phyloP scores from a whole-genome alignment of 2,888 invertebrate species.

The Dryocosmus kuriphilus region DNA sequence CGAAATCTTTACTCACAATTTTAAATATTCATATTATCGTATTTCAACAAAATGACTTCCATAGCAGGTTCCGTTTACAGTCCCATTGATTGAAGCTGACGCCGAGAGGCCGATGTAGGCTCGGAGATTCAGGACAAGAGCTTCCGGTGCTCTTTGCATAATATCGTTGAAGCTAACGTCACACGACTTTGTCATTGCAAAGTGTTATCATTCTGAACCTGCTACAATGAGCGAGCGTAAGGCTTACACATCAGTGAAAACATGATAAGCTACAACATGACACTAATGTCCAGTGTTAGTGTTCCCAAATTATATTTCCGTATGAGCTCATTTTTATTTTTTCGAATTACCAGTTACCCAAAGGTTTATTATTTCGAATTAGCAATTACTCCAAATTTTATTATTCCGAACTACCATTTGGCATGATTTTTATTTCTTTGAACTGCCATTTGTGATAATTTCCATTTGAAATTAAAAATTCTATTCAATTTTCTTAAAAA shows the following conservation, averaged over 20 bases:
- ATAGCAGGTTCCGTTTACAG: slow-evolving; percentile 62
- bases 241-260: background rate
- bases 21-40: slow-evolving; percentile 48
- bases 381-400: too few relatives aligned
- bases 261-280: background rate
- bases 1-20: too few relatives aligned
- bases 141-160: slow-evolving; percentile 48
- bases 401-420: too few relatives aligned
- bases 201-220: background rate
- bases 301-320: too few relatives aligned
- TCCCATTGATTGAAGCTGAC: slow-evolving; percentile 59
- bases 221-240: background rate
- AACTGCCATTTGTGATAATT: too few relatives aligned
- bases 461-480: too few relatives aligned
- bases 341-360: too few relatives aligned
- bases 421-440: too few relatives aligned
- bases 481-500: too few relatives aligned
- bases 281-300: background rate
- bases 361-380: too few relatives aligned
- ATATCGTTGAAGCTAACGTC: slow-evolving; percentile 43
- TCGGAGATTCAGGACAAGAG: slow-evolving; percentile 60
- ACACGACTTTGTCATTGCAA: slow-evolving; percentile 29
- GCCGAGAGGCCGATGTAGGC: slow-evolving; percentile 56
- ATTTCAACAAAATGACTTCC: slow-evolving; percentile 59
- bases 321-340: too few relatives aligned